These are phyloP conservation scores for Aptenodytes forsteri DNA, from an alignment of 2,113 vertebrate species.

Conservation along the genomic window DNA sequence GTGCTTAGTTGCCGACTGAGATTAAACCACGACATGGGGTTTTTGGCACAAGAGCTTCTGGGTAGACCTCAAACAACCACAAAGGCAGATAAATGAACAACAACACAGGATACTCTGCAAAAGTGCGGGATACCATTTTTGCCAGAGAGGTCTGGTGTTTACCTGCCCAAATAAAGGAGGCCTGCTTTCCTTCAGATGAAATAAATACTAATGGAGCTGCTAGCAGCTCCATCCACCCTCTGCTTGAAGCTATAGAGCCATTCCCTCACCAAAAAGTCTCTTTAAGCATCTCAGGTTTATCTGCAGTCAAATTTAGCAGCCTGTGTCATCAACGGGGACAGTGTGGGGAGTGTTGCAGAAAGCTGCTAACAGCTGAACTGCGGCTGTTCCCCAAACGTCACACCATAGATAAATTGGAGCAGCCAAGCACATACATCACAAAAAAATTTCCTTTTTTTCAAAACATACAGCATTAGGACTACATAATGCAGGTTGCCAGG, in stretches of 20 bases:
- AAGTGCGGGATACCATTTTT: neutral
- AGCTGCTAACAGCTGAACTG: neutral
- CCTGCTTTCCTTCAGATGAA: neutral
- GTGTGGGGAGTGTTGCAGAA: neutral
- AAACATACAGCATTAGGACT: neutral
- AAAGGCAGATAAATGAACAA: neutral
- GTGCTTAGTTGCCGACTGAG: too few species aligned
- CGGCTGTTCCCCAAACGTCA: neutral
- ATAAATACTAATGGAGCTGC: neutral
- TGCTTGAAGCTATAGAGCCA: neutral
- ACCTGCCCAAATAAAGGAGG: neutral
- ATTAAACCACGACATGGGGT: too few species aligned
- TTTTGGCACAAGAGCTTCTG: neutral
- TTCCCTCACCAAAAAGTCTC: neutral
- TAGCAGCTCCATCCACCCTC: neutral
- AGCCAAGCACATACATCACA: neutral
- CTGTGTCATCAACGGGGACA: neutral
- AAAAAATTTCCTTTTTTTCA: neutral
- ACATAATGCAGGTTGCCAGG: neutral
- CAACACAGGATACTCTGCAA: neutral
- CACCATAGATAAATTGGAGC: neutral
- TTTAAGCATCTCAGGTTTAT: neutral
- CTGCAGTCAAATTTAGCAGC: constrained; percentile 4
- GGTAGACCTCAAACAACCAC: neutral
- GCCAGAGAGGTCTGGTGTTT: neutral